Evolutionary conservation across 2,113 vertebrate species (phyloP).

Genomic region (Brachypodius melanocephalos): DNA sequence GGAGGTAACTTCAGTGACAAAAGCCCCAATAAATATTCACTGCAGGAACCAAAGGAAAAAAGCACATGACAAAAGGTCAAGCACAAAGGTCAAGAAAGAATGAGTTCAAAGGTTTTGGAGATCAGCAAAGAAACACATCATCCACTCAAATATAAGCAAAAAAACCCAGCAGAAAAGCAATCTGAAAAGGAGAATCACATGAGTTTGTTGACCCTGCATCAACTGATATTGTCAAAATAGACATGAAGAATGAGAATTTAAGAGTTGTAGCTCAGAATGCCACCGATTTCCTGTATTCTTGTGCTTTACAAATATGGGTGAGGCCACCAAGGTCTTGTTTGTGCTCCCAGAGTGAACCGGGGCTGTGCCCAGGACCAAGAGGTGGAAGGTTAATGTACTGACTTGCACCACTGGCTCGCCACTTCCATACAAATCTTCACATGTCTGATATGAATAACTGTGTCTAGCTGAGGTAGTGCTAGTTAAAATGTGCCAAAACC

Average conservation of each 20-base stretch:
- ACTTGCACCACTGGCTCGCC: neutral
- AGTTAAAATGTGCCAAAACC: conserved; percentile 39
- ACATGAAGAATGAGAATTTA: neutral
- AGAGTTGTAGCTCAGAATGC: neutral
- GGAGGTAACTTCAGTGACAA: neutral
- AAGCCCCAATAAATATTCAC: neutral
- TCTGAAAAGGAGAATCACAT: neutral
- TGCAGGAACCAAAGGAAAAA: neutral
- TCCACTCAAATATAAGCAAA: neutral
- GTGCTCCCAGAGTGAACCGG: neutral
- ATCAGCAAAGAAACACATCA: neutral
- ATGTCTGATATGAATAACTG: neutral
- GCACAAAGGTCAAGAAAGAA: neutral
- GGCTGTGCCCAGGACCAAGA: neutral
- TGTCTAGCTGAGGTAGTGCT: neutral
- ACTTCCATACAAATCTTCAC: neutral
- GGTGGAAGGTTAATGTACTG: neutral
- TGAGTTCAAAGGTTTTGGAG: neutral
- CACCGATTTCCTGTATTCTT: neutral
- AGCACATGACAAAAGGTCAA: neutral
- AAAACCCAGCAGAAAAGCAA: neutral
- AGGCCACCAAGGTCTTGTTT: neutral
- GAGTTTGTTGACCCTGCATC: neutral
- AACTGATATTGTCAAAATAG: neutral
- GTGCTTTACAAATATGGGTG: neutral